Evolutionary conservation across 2,113 vertebrate genomes (phyloP).

Genomic region (Catharus fuscescens): DNA sequence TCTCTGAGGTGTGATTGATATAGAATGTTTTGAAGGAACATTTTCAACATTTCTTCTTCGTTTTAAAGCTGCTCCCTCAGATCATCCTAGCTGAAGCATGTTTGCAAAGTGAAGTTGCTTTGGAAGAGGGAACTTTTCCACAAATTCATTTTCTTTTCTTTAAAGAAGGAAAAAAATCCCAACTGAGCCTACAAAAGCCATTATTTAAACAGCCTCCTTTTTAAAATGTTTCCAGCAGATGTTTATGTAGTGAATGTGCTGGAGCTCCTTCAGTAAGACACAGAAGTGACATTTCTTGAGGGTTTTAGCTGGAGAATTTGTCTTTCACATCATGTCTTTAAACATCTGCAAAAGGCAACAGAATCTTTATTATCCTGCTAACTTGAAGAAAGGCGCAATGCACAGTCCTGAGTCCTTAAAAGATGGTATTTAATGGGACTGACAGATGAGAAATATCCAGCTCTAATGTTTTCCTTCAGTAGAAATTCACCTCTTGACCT

Average conservation of each 20-base stretch:
- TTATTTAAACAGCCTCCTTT: constrained; percentile 71
- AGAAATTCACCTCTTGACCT: constrained; percentile 70
- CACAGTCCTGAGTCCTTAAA: constrained; percentile 46
- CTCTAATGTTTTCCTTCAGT: constrained; percentile 62
- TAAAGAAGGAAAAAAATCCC: not conserved
- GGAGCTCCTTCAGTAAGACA: constrained; percentile 72
- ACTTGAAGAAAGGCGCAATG: constrained; percentile 59
- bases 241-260: constrained; percentile 67
- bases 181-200: constrained; percentile 1
- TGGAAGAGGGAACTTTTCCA: constrained; percentile 41
- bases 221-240: constrained; percentile 72
- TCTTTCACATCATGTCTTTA: constrained; percentile 77
- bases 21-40: not conserved
- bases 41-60: constrained; percentile 22
- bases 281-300: constrained; percentile 79
- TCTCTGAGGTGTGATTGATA: constrained; percentile 65
- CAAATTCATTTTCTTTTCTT: constrained; percentile 61
- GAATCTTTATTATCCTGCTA: constrained; percentile 74
- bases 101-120: constrained; percentile 42
- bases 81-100: not conserved
- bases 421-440: constrained; percentile 67
- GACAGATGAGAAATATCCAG: constrained; percentile 58
- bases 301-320: constrained; percentile 75
- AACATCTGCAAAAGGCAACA: constrained; percentile 77
- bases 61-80: constrained; percentile 8